A percentile compares a stretch with the other conserved stretches of the same genome.
These are phyloP conservation scores for Choristoneura fumiferana DNA, from an alignment of 1,140 invertebrate genomes.

Conservation along the genomic window DNA sequence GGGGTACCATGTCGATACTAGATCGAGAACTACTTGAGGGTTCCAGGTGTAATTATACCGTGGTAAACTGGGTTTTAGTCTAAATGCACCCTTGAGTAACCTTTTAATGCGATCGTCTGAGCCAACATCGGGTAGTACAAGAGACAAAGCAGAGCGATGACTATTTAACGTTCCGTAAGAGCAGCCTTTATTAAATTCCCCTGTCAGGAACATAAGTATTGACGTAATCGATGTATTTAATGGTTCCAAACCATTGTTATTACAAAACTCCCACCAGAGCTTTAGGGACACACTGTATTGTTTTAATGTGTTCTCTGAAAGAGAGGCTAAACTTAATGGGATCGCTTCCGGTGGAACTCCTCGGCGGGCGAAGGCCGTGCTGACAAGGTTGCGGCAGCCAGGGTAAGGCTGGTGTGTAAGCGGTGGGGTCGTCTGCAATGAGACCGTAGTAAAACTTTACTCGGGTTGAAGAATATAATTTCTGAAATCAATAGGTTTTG, in stretches of 20 bases:
- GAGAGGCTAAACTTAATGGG: slow-evolving; percentile 26
- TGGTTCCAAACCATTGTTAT: slow-evolving; percentile 23
- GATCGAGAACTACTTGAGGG: slow-evolving; percentile 31
- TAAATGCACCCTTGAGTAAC: slow-evolving; percentile 35
- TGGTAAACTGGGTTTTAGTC: slow-evolving; percentile 26
- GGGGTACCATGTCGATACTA: slow-evolving; percentile 19
- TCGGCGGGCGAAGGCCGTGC: slow-evolving; percentile 21
- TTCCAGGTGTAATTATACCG: slow-evolving; percentile 38
- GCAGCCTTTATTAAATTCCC: slow-evolving; percentile 24
- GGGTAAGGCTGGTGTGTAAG: slow-evolving; percentile 18
- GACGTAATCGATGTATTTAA: slow-evolving; percentile 12
- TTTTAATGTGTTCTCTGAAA: slow-evolving; percentile 31
- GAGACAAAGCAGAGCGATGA: slow-evolving; percentile 33
- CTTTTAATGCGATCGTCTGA: slow-evolving; percentile 25
- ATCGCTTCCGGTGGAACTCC: slow-evolving; percentile 21
- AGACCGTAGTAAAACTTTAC: slow-evolving; percentile 21
- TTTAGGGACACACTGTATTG: slow-evolving; percentile 33
- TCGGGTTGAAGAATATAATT: slow-evolving; percentile 24
- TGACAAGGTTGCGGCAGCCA: slow-evolving; percentile 29
- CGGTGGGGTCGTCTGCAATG: slow-evolving; percentile 16
- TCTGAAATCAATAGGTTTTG: slow-evolving; percentile 22
- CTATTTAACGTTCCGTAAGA: slow-evolving; percentile 39
- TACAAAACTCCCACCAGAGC: slow-evolving; percentile 39
- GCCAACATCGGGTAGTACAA: slow-evolving; percentile 27
- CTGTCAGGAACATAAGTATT: slow-evolving; percentile 27